Evolutionary conservation across 35 echinoderm and acorn worm species (phyloP).

Genomic region (Lytechinus variegatus): DNA sequence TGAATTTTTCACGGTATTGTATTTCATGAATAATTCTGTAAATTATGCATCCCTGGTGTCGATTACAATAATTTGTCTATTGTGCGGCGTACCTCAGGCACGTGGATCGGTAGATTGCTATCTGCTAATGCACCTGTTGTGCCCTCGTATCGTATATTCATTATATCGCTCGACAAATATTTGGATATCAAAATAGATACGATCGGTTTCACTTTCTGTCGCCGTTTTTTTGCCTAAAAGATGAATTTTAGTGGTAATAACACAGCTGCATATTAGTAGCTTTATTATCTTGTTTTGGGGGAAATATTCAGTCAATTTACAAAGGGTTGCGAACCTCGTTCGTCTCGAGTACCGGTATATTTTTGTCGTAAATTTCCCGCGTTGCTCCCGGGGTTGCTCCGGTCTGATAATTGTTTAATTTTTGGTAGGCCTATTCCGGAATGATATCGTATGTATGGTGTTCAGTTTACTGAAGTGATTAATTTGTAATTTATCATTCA

Average conservation of each 20-base stretch:
- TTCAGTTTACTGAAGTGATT: too few species aligned
- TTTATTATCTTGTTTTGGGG: too few species aligned
- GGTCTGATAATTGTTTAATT: too few species aligned
- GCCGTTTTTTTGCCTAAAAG: background rate
- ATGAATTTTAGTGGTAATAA: background rate
- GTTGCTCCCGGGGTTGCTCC: too few species aligned
- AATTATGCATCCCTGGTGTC: conserved; percentile 10
- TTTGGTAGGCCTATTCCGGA: too few species aligned
- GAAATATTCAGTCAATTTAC: too few species aligned
- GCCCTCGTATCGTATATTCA: conserved; percentile 26
- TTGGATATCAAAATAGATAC: conserved; percentile 11
- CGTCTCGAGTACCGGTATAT: too few species aligned
- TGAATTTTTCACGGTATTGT: conserved; percentile 28
- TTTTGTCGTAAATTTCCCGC: too few species aligned
- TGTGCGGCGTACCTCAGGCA: background rate
- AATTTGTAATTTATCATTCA: too few species aligned
- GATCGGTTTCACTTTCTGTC: conserved; percentile 18
- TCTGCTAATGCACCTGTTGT: conserved; percentile 26
- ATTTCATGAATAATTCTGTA: conserved; percentile 40
- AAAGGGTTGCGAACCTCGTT: too few species aligned
- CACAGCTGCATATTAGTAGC: background rate
- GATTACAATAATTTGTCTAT: background rate
- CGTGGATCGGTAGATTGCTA: background rate
- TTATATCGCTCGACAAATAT: conserved; percentile 14
- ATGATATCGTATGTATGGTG: too few species aligned